Conservation (phyloP, 1,140 invertebrate genomes). For the Cotesia chilonis region DNA sequence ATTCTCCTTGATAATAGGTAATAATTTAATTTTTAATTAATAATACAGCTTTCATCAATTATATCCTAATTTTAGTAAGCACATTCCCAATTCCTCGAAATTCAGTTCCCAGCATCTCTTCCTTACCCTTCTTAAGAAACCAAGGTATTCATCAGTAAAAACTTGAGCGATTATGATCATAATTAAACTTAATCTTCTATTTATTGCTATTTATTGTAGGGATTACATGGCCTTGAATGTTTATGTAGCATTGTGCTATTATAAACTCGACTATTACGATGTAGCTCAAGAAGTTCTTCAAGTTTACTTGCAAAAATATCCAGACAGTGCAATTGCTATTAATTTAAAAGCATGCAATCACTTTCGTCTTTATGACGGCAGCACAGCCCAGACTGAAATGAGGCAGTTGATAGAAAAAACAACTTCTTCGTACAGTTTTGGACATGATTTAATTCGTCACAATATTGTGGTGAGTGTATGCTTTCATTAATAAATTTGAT, state of each 20-base stretch:
- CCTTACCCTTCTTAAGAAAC: slow-evolving; percentile 40
- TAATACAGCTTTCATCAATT: neutral
- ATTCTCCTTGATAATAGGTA: slow-evolving; percentile 91
- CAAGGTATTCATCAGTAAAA: slow-evolving; percentile 41
- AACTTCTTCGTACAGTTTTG: slow-evolving; percentile 84
- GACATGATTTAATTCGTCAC: slow-evolving; percentile 92
- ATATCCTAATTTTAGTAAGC: neutral
- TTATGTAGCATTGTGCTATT: slow-evolving; percentile 97
- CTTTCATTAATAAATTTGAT: no score
- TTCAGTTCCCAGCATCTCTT: slow-evolving; percentile 37
- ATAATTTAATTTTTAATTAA: slow-evolving; percentile 22
- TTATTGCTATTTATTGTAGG: slow-evolving; percentile 66
- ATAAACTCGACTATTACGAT: slow-evolving; percentile 94
- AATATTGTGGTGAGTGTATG: slow-evolving; percentile 80
- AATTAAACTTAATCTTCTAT: slow-evolving; percentile 28
- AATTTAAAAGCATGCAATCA: slow-evolving; percentile 94
- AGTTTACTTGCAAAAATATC: slow-evolving; percentile 90
- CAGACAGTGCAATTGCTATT: slow-evolving; percentile 93
- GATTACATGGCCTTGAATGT: slow-evolving; percentile 95
- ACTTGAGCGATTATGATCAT: neutral
- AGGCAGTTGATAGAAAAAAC: slow-evolving; percentile 81
- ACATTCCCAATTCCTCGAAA: no score
- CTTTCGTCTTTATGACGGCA: slow-evolving; percentile 92
- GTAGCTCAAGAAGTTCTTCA: slow-evolving; percentile 94
- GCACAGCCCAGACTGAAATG: slow-evolving; percentile 88